A percentile compares a stretch with the other conserved stretches of the same genome.
Evolutionary conservation across 2,888 invertebrate species (phyloP).

Genomic region (Tryphoninae sp.): DNA sequence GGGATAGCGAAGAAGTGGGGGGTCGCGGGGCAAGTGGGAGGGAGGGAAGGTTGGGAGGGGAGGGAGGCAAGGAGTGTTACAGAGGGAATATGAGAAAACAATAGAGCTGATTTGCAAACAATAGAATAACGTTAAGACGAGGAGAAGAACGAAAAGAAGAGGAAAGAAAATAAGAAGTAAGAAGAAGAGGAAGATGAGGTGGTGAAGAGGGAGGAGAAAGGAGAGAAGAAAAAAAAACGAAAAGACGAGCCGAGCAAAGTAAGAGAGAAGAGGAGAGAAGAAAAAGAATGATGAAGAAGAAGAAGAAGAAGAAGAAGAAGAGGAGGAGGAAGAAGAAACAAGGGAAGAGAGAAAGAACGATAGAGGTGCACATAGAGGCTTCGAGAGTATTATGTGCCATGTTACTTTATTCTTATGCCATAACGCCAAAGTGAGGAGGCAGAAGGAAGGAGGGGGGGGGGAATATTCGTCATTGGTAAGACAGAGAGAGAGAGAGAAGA

Average conservation of each 20-base stretch:
- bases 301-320: slow-evolving; percentile 21
- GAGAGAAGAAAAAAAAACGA: slow-evolving; percentile 19
- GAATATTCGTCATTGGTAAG: slow-evolving; percentile 36
- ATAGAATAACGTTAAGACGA: slow-evolving; percentile 81
- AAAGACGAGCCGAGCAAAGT: slow-evolving; percentile 12
- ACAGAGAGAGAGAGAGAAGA: slow-evolving; percentile 45
- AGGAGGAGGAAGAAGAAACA: slow-evolving; percentile 9
- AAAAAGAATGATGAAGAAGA: slow-evolving; percentile 1
- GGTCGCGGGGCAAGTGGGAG: slow-evolving; percentile 51
- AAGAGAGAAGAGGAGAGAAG: slow-evolving; percentile 18
- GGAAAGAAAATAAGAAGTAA: slow-evolving; percentile 43
- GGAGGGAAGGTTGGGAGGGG: slow-evolving; percentile 41
- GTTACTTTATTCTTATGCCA: slow-evolving; percentile 80
- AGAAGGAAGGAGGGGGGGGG: neutral
- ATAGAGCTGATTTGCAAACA: slow-evolving; percentile 82
- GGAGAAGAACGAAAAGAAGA: slow-evolving; percentile 51
- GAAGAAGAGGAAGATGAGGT: slow-evolving; percentile 5
- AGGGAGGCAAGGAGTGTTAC: slow-evolving; percentile 60
- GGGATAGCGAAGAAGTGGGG: slow-evolving; percentile 17
- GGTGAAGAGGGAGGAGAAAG: neutral
- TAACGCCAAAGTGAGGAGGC: slow-evolving; percentile 73
- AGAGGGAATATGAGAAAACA: slow-evolving; percentile 81
- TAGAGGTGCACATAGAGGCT: slow-evolving; percentile 50
- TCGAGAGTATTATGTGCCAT: slow-evolving; percentile 81
- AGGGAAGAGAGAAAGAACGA: slow-evolving; percentile 36